Percentiles rank a stretch among this genome's conserved stretches.
Evolutionary conservation across 2,797 vertebrate species (phyloP).

Genomic region (Catostomus latipinnis): DNA sequence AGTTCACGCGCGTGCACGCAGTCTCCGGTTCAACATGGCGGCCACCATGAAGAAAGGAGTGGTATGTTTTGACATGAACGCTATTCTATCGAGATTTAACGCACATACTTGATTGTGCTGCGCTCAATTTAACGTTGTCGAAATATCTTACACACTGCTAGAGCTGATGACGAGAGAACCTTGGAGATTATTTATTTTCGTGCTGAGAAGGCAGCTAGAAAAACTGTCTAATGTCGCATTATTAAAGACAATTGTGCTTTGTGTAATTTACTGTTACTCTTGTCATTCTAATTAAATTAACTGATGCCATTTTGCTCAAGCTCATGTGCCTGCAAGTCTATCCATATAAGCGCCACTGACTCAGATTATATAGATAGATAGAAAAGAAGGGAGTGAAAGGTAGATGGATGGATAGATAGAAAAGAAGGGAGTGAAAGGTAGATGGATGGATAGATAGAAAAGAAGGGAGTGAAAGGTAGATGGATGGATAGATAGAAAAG

Average conservation of each 20-base stretch:
- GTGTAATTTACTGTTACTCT: neutral
- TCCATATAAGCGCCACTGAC: no score
- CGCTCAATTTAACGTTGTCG: no score
- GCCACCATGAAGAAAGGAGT: slow-evolving; percentile 85
- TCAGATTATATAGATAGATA: neutral
- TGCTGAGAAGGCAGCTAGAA: neutral
- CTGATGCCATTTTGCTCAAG: no score
- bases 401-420: no score
- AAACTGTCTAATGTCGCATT: neutral
- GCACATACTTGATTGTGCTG: neutral
- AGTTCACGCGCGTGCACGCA: neutral
- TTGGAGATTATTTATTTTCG: no score
- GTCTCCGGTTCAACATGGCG: slow-evolving; percentile 79
- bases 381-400: no score
- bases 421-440: no score
- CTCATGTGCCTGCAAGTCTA: neutral
- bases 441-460: no score
- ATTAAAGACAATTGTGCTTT: neutral
- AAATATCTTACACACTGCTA: no score
- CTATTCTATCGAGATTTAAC: neutral
- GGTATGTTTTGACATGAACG: slow-evolving; percentile 69
- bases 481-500: no score
- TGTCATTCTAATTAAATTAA: neutral
- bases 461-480: no score
- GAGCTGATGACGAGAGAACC: no score